Evolutionary conservation across 2,797 vertebrate genomes (phyloP), one percentile per base, ranked within the genome.

Genomic region (Catamblyrhynchus diadema): DNA sequence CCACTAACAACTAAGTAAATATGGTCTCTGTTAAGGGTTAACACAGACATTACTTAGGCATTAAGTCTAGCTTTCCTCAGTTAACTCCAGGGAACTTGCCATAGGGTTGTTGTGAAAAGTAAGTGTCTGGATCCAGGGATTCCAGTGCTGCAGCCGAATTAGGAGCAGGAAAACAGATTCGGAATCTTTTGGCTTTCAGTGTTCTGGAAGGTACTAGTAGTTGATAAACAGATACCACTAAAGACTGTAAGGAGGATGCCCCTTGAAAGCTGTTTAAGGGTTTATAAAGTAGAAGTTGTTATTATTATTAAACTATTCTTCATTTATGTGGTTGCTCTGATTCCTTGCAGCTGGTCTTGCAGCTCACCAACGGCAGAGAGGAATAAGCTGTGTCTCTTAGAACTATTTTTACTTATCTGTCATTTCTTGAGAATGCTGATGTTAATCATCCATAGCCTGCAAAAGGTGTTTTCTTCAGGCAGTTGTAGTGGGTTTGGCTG

Each of bases 91-190:
- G 61, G 60, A 74, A n/a, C 24, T 57, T 83, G 23, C 30, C 14
- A 2, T 7, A 42, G 20, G 13, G 19, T n/a, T 89, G 14, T 85
- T 41, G 11, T 0, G 3, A 59, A 77, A 82, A 51, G n/a, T 27
- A 47, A 23, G 50, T 19, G 8, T 50, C 32, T 30, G 19, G 27
- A 83, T 77, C 27, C 27, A 61, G 50, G 41, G 15, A 44, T 73
- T 87, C 20, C 27, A 5, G 13, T 73, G 15, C 32, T 69, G 10
- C 0, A 0, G 33, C 41, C 0, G 0, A 33, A 21, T 59, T 54
- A 37, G 47, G 67, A 60, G 24, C 8, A 4, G 64, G 17, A 44
- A 35, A 71, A 45, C 30, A 32, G 54, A 17, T 93, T 42, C 5
- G 13, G 6, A 15, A 45, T 78, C 45, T 83, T 32, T 27, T 62